phyloP scores from a whole-genome alignment of 2,888 invertebrate genomes.

The Antheraea assamensis region DNA sequence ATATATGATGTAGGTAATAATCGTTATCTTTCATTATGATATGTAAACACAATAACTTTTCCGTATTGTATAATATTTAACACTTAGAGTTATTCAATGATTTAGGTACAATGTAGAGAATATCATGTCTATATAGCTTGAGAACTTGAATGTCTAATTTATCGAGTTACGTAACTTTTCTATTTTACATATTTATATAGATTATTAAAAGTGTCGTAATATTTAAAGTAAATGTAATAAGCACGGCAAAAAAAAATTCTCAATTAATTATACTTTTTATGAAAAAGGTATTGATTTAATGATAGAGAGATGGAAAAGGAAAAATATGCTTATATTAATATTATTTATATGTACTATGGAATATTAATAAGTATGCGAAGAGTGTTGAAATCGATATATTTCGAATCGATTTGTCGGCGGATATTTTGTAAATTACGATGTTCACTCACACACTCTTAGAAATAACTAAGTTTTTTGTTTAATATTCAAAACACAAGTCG shows the following conservation, averaged over 20 bases:
- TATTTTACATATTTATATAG: not conserved
- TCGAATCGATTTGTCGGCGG: too few species aligned
- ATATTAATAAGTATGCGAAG: too few species aligned
- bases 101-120: not conserved
- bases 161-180: not conserved
- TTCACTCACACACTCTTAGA: too few species aligned
- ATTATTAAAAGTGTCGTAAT: not conserved
- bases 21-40: conserved; percentile 35
- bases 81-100: conserved; percentile 25
- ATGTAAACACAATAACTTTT: conserved; percentile 38
- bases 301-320: not conserved
- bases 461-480: too few species aligned
- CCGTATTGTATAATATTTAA: conserved; percentile 31
- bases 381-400: too few species aligned
- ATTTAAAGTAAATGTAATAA: not conserved
- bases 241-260: not conserved
- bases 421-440: too few species aligned
- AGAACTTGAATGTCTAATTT: not conserved
- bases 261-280: not conserved
- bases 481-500: not conserved
- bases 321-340: not conserved
- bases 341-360: not conserved
- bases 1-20: conserved; percentile 24
- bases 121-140: not conserved
- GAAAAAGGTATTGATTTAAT: not conserved